Conservation (phyloP, 2,113 vertebrate genomes). For the Aldabrachelys gigantea region DNA sequence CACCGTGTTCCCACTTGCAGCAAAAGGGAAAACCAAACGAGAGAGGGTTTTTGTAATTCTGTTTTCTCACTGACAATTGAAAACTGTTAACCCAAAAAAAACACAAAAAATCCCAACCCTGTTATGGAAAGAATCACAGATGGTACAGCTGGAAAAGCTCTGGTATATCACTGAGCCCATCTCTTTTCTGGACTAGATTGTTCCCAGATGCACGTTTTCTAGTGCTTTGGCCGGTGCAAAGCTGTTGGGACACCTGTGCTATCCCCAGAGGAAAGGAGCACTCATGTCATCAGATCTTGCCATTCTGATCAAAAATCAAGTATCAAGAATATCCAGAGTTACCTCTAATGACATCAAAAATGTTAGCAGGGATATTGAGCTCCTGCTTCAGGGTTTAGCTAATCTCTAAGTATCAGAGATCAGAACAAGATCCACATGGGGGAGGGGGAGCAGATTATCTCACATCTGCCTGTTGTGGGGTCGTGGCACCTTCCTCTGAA, state of each 20-base stretch:
- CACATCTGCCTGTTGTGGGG: background rate
- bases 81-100: background rate
- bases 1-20: background rate
- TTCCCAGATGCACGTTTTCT: background rate
- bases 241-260: background rate
- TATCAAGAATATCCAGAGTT: background rate
- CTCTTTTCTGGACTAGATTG: background rate
- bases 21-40: background rate
- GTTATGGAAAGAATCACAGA: accelerated
- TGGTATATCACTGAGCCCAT: background rate
- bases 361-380: background rate
- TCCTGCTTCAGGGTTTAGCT: background rate
- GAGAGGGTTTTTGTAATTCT: background rate
- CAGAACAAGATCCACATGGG: background rate
- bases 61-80: background rate
- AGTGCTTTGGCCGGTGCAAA: background rate
- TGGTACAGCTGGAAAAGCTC: background rate
- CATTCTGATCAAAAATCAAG: background rate
- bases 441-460: background rate
- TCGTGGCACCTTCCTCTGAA: no score
- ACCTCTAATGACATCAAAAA: background rate
- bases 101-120: background rate
- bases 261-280: conserved; percentile 21
- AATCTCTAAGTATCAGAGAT: background rate
- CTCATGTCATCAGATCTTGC: conserved; percentile 27